These are phyloP conservation scores for Lucinisca nassula DNA, from an alignment of 2,888 invertebrate species.

Conservation along the genomic window DNA sequence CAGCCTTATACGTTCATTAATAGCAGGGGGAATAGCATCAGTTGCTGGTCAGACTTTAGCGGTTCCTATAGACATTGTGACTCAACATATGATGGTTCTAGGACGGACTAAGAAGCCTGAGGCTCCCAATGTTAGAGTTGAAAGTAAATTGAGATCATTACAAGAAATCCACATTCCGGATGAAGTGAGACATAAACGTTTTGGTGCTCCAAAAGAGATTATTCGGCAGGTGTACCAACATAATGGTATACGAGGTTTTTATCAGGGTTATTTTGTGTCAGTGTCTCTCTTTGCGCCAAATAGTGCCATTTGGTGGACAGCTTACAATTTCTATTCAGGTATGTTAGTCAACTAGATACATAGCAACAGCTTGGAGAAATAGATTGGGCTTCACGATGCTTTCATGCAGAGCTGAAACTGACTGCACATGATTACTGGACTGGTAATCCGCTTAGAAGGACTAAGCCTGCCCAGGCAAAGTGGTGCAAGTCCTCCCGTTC, in stretches of 20 bases:
- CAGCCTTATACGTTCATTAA: slow-evolving; percentile 90
- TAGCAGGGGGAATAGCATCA: slow-evolving; percentile 96
- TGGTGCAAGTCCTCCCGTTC: no score
- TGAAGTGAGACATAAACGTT: slow-evolving; percentile 59
- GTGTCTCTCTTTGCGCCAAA: slow-evolving; percentile 98
- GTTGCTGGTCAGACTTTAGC: slow-evolving; percentile 97
- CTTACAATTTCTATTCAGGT: slow-evolving; percentile 98
- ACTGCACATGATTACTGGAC: no score
- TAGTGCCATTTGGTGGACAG: slow-evolving; percentile 99
- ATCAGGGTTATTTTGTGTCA: slow-evolving; percentile 97
- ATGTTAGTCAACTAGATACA: slow-evolving; percentile 70
- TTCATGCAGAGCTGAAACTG: no score
- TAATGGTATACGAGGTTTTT: slow-evolving; percentile 96
- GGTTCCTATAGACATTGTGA: slow-evolving; percentile 98
- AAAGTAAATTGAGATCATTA: slow-evolving; percentile 48
- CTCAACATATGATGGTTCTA: slow-evolving; percentile 97
- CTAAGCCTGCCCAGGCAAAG: no score
- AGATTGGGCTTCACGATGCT: no score
- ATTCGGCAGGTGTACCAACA: slow-evolving; percentile 93
- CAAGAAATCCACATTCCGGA: slow-evolving; percentile 70
- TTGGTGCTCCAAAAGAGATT: slow-evolving; percentile 89
- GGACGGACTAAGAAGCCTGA: slow-evolving; percentile 90
- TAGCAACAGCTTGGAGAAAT: no score
- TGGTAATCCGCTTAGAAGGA: no score
- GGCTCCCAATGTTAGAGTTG: slow-evolving; percentile 28